Conservation (phyloP, 2,797 vertebrate species). For the Anniella stebbinsi region DNA sequence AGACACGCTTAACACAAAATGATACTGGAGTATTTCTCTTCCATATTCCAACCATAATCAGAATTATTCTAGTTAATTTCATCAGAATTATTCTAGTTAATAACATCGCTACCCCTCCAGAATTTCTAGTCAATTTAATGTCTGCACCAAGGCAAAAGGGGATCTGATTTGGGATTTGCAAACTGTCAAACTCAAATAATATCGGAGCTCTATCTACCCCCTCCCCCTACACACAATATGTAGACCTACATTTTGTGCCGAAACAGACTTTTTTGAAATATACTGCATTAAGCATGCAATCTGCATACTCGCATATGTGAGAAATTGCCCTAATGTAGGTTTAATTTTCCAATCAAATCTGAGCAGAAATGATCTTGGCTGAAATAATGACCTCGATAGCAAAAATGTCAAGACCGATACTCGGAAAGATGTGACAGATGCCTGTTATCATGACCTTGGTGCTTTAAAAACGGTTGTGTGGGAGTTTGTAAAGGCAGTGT, state of each 20-base stretch:
- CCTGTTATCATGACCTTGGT: constrained; percentile 14
- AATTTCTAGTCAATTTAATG: constrained; percentile 10
- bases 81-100: constrained; percentile 4
- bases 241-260: background rate
- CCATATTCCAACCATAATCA: background rate
- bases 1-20: background rate
- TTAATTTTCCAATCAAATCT: constrained; percentile 73
- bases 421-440: constrained; percentile 51
- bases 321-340: constrained; percentile 59
- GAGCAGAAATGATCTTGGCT: constrained; percentile 67
- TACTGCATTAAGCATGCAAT: background rate
- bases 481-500: constrained; percentile 40
- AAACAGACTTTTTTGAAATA: constrained; percentile 31
- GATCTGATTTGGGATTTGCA: background rate
- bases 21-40: background rate
- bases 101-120: background rate
- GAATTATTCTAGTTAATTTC: constrained; percentile 19
- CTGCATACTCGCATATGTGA: background rate
- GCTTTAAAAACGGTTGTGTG: constrained; percentile 33
- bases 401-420: constrained; percentile 52
- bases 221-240: background rate
- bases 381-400: constrained; percentile 63
- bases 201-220: constrained; percentile 12
- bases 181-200: background rate
- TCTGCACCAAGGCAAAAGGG: background rate